Conservation (phyloP, 2,797 vertebrate genomes). For the Ptychadena robeensis region DNA sequence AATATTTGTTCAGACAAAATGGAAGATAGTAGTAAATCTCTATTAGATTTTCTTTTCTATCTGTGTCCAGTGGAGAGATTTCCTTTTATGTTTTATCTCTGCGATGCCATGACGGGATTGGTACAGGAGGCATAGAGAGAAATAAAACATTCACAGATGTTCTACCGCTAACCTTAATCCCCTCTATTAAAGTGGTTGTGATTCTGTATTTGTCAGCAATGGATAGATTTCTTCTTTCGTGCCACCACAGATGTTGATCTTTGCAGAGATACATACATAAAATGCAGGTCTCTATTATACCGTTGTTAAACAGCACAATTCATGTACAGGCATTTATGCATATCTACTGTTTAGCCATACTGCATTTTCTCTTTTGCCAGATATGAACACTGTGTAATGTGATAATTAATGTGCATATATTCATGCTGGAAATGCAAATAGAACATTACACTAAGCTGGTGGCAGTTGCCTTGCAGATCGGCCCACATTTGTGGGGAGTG, state of each 20-base stretch:
- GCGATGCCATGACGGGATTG: no score
- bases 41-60: no score
- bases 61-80: no score
- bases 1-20: no score
- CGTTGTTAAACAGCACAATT: not conserved
- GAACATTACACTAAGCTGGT: slow-evolving; percentile 13
- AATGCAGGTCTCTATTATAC: not conserved
- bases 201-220: no score
- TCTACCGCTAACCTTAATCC: no score
- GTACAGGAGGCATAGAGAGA: no score
- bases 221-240: no score
- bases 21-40: no score
- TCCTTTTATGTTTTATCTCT: no score
- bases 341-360: not conserved
- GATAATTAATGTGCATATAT: slow-evolving; percentile 42
- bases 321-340: not conserved
- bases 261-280: no score
- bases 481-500: slow-evolving; percentile 12
- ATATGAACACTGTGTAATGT: slow-evolving; percentile 1
- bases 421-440: slow-evolving; percentile 27
- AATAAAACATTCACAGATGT: not conserved
- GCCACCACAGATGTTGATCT: not conserved
- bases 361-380: not conserved
- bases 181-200: no score
- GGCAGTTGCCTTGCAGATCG: slow-evolving; percentile 7